Base-by-base conservation (phyloP, 1,140 invertebrate genomes). In the Pararge aegeria region DNA sequence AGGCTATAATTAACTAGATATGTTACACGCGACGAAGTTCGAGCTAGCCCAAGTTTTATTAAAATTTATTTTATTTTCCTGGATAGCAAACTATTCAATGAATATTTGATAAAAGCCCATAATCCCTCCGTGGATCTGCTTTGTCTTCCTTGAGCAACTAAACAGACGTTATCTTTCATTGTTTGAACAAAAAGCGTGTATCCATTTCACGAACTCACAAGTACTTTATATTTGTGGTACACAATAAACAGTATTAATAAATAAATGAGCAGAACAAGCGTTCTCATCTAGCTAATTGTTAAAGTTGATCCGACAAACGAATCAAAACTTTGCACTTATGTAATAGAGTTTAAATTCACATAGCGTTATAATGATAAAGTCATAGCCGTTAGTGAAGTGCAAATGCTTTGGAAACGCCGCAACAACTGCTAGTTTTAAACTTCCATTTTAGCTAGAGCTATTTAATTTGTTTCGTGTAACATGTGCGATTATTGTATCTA, bases 341-440 rank as follows among this genome's bases (percentile, higher is more conserved):
- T 2, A 10, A 15, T 40, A 40, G 13, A 15, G 37, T 18, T 16
- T 18, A 15, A 40, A 15, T 16, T 40, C 16, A 18, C 9, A 3
- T 40, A 5, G 13, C 37, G 2, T 4, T 18, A 16, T 5, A 15
- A 40, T 15, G 37, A 40, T 40, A 16, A 40, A 40, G 37, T 3
- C 37, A 24, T 24, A 40, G 16, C n/a, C 29, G 29, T 30, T 15
- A 16, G 16, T 18, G n/a, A 40, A 40, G 37, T 40, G 37, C 37
- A 40, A 40, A 40, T 40, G 37, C 37, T 40, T 15, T 40, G 37
- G 16, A 40, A 15, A 40, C 37, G 37, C 37, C 37, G 16, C n/a
- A 40, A 13, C 13, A 40, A 40, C 37, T 40, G n/a, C 2, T 40
- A 40, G 37, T 40, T 40, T 15, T 40, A 1, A 40, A 40, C 37